These are phyloP conservation scores for Meriones psammophilus DNA, from an alignment of 2,797 vertebrate genomes.

Conservation along the genomic window DNA sequence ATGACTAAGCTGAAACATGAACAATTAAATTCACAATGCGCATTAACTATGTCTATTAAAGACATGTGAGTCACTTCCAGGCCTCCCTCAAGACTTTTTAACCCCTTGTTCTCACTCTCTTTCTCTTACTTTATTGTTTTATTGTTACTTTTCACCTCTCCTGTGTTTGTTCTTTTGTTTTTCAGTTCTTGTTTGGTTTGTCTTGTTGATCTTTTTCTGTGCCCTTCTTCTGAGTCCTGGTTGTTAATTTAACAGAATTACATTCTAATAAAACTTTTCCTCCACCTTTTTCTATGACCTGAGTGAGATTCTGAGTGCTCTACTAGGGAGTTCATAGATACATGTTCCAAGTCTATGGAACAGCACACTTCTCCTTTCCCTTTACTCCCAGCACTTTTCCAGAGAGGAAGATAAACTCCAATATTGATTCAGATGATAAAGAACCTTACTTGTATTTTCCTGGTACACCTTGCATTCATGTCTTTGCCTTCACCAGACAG, in stretches of 20 bases:
- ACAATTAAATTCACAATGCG: neutral
- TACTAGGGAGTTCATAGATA: neutral
- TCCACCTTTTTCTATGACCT: neutral
- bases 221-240: neutral
- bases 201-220: neutral
- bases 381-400: neutral
- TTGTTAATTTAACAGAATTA: conserved; percentile 58
- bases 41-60: neutral
- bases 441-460: conserved; percentile 29
- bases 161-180: neutral
- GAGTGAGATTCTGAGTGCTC: neutral
- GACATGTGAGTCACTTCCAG: neutral
- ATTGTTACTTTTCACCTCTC: neutral
- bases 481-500: conserved; percentile 59
- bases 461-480: neutral
- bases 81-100: conserved; percentile 6
- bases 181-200: neutral
- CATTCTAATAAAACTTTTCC: conserved; percentile 39
- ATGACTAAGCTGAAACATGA: neutral
- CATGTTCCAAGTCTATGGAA: conserved; percentile 12
- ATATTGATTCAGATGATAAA: conserved; percentile 42
- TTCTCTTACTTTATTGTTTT: conserved; percentile 54
- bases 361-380: neutral
- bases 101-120: conserved; percentile 5
- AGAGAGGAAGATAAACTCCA: conserved; percentile 1